Base-by-base conservation (phyloP, 2,888 invertebrate species). In the Taenaris catops region DNA sequence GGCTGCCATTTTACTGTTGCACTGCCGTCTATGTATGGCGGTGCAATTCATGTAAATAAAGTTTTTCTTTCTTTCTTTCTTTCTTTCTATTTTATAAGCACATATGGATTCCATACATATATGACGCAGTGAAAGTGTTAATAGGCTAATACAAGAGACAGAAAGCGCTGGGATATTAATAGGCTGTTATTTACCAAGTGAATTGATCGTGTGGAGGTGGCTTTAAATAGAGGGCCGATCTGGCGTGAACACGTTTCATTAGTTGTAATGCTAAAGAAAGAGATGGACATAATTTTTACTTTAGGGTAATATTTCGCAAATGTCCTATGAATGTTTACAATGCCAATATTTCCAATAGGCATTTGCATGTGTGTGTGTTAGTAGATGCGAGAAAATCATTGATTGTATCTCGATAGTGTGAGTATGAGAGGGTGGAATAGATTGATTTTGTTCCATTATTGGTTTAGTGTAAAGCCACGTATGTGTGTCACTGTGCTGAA, bases 371-470 rank as follows among this genome's bases (percentile, higher is more conserved):
- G 52, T 59, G 48, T 46, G 68, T 68, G 61, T 62, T 66, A 53
- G 64, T 75, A 55, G 41, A 49, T 48, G 60, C 59, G 53, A 47
- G 56, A 41, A 67, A 60, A 69, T 70, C 70, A 72, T 74, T 75
- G 78, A 76, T 80, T 78, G 66, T 48, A 39, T 33, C 61, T 37
- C 42, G 32, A 16, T 43, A 28, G 81, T 76, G 68, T 76, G 75
- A 32, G 71, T 68, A 45, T 51, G 63, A 72, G 83, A 81, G 83
- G 83, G 79, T 74, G 71, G 73, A 74, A 75, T 79, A 66, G 81
- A 84, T 84, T 83, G 83, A 81, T 83, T 86, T 80, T 69, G 75
- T 83, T 81, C 68, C 76, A 83, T 83, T 86, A 83, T 84, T 83
- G 84, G 83, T 83, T 84, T 84, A 83, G 75, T 73, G 68, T 79